Conservation (phyloP, 2,797 vertebrate genomes). For the Chelon auratus region DNA sequence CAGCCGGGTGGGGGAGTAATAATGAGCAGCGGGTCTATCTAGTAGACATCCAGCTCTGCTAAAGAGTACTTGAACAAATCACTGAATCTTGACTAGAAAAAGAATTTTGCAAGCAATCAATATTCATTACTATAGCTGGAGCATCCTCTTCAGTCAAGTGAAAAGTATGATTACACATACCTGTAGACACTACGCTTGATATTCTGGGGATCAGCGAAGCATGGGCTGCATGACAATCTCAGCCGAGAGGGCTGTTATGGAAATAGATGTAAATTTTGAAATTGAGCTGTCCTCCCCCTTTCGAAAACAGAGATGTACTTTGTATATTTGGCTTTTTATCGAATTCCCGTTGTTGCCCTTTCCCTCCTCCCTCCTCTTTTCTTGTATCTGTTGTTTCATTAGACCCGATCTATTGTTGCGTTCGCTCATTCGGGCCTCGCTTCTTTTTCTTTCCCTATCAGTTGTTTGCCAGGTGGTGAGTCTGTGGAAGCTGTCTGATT, state of each 20-base stretch:
- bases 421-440: constrained; percentile 53
- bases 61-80: constrained; percentile 45
- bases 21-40: constrained; percentile 37
- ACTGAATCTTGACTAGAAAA: constrained; percentile 11
- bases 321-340: constrained; percentile 49
- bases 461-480: constrained; percentile 74
- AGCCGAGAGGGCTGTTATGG: background rate
- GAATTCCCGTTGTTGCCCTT: constrained; percentile 52
- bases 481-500: constrained; percentile 76
- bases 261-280: constrained; percentile 46
- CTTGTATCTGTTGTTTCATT: constrained; percentile 76
- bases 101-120: constrained; percentile 34
- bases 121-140: constrained; percentile 19
- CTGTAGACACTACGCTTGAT: background rate
- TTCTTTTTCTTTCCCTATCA: constrained; percentile 74
- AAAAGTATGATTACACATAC: constrained; percentile 11
- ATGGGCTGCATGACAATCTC: background rate
- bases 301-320: constrained; percentile 39
- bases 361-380: constrained; percentile 50
- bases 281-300: constrained; percentile 38
- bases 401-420: constrained; percentile 68
- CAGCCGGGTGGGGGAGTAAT: constrained; percentile 1
- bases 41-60: constrained; percentile 14
- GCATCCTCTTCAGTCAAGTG: constrained; percentile 24
- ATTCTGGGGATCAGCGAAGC: constrained; percentile 21